Percentiles rank a stretch among this genome's conserved stretches.
Evolutionary conservation across 2,113 vertebrate species (phyloP).

Genomic region (Orycteropus afer): DNA sequence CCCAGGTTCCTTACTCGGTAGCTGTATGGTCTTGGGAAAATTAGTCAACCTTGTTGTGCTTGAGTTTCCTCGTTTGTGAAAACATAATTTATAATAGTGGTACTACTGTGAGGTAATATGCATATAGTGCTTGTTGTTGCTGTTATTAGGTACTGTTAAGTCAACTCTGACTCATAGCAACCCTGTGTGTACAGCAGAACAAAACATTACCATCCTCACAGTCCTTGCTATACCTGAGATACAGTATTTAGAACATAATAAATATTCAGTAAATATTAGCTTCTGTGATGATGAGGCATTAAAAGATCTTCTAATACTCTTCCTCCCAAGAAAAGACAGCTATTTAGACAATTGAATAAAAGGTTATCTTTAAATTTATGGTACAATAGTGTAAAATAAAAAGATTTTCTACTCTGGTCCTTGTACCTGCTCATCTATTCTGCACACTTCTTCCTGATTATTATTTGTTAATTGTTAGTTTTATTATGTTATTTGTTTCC

Average conservation of each 20-base stretch:
- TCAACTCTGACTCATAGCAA: too few species aligned
- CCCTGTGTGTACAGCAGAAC: too few species aligned
- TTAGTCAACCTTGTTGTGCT: background rate
- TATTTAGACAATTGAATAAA: background rate
- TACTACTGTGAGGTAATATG: background rate
- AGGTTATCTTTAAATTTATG: background rate
- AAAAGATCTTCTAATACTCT: background rate
- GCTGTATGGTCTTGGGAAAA: background rate
- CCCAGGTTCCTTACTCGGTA: background rate
- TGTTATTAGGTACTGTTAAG: too few species aligned
- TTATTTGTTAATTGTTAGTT: conserved; percentile 8
- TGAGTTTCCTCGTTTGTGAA: conserved; percentile 3
- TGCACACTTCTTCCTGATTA: background rate
- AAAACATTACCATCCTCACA: too few species aligned
- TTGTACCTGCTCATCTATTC: background rate
- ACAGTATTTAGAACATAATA: background rate
- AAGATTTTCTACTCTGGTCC: background rate
- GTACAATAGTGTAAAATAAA: background rate
- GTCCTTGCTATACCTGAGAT: too few species aligned
- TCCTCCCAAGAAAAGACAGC: background rate
- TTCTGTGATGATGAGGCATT: background rate
- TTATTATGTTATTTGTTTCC: background rate
- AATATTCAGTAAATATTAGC: background rate
- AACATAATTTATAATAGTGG: background rate
- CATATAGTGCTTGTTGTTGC: background rate